Percentiles rank a stretch among this genome's conserved stretches.
These are phyloP conservation scores for Sternarchorhynchus goeldii DNA, from an alignment of 2,797 vertebrate genomes.

Conservation along the genomic window DNA sequence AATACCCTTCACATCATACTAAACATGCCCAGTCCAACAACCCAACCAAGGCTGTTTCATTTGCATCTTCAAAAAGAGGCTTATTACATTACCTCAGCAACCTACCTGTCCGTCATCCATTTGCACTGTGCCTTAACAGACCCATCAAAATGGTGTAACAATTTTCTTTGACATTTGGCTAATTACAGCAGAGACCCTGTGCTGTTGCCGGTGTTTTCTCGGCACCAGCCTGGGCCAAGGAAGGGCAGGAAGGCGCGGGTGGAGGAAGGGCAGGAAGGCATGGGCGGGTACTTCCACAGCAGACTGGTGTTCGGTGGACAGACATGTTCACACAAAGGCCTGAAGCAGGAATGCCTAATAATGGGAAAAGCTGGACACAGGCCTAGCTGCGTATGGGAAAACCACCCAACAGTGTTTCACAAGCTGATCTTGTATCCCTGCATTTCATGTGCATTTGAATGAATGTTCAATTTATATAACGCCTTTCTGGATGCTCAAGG, in stretches of 20 bases:
- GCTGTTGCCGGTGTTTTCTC: neutral
- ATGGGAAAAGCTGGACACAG: neutral
- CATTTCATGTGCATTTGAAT: too few species aligned
- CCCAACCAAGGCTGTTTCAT: neutral
- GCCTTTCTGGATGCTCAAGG: too few species aligned
- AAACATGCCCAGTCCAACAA: neutral
- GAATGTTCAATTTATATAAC: too few species aligned
- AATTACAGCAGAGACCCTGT: neutral
- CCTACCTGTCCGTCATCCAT: constrained; percentile 11
- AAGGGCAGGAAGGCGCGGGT: neutral
- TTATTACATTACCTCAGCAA: neutral
- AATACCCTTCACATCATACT: neutral
- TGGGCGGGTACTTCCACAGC: neutral
- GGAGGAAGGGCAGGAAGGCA: neutral
- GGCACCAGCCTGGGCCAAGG: too few species aligned
- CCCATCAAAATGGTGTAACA: neutral
- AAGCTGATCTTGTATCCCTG: too few species aligned
- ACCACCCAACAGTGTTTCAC: too few species aligned
- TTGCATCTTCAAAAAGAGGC: constrained; percentile 18
- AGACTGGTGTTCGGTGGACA: neutral
- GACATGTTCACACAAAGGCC: neutral
- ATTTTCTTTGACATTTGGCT: constrained; percentile 30
- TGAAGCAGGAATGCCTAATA: neutral
- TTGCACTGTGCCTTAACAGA: constrained; percentile 25
- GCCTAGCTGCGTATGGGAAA: too few species aligned